These are phyloP conservation scores for Lasiurus borealis DNA, from an alignment of 2,113 vertebrate genomes.

Conservation along the genomic window DNA sequence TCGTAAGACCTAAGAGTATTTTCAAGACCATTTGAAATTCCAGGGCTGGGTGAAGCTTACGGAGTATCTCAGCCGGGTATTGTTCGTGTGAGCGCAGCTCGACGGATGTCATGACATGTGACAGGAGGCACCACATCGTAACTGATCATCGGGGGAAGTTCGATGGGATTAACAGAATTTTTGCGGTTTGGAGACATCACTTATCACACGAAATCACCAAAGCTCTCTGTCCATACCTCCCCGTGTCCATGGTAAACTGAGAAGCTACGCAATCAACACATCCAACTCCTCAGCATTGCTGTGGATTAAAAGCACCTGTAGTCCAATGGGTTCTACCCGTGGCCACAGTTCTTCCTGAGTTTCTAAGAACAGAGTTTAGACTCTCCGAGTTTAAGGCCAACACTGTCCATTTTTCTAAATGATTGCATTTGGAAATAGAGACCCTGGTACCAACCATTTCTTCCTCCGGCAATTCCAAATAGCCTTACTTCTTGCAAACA, in stretches of 20 bases:
- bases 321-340: conserved; percentile 29
- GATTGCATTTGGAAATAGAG: neutral
- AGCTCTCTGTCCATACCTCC: conserved; percentile 1
- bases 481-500: conserved; percentile 42
- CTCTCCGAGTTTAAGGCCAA: neutral
- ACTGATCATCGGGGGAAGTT: neutral
- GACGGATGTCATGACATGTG: too few species aligned
- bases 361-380: conserved; percentile 39
- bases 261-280: conserved; percentile 66
- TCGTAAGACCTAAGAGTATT: neutral
- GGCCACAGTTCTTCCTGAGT: neutral
- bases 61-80: neutral
- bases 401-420: neutral
- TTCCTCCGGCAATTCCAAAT: conserved; percentile 29
- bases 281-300: conserved; percentile 36
- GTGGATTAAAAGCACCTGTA: too few species aligned
- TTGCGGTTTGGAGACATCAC: neutral
- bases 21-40: neutral
- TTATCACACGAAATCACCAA: conserved; percentile 28
- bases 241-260: conserved; percentile 59
- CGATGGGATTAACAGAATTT: neutral
- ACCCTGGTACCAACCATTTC: conserved; percentile 38
- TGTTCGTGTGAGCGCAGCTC: neutral
- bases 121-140: neutral
- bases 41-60: neutral